These are phyloP conservation scores for Neosalanx taihuensis DNA, from an alignment of 2,797 vertebrate species.

Conservation along the genomic window DNA sequence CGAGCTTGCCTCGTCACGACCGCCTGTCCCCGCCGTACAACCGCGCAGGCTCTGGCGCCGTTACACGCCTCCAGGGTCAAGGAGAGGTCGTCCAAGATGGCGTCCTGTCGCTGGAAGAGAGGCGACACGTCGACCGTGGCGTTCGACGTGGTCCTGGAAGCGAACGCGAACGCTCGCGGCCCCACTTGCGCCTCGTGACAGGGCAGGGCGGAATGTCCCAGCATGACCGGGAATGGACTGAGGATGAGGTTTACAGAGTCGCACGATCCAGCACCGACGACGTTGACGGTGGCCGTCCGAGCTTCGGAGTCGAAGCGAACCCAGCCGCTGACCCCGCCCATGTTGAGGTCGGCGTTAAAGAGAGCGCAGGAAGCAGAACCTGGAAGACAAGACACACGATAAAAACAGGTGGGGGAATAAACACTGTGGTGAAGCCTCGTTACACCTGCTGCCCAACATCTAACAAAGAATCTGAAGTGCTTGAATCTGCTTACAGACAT, in stretches of 20 bases:
- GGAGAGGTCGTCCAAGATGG: slow-evolving; percentile 68
- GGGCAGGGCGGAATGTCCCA: slow-evolving; percentile 66
- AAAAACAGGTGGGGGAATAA: background rate
- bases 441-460: background rate
- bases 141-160: slow-evolving; percentile 15
- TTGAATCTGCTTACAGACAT: too few relatives aligned
- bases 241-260: slow-evolving; percentile 60
- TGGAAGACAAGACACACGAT: slow-evolving; percentile 42
- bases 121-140: slow-evolving; percentile 37
- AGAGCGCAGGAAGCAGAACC: slow-evolving; percentile 52
- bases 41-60: slow-evolving; percentile 60
- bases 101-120: slow-evolving; percentile 41
- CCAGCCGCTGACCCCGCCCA: slow-evolving; percentile 71
- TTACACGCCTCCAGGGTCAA: slow-evolving; percentile 66
- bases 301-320: slow-evolving; percentile 62
- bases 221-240: slow-evolving; percentile 75
- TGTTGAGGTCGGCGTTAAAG: slow-evolving; percentile 71
- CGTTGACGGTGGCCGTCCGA: slow-evolving; percentile 46
- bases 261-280: slow-evolving; percentile 62
- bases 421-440: background rate
- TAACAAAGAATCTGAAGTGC: too few relatives aligned
- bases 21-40: slow-evolving; percentile 42
- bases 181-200: slow-evolving; percentile 70
- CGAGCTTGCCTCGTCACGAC: slow-evolving; percentile 62
- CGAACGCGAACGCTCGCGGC: slow-evolving; percentile 52